A percentile compares a stretch with the other conserved stretches of the same genome.
These are phyloP conservation scores for Tragelaphus buxtoni DNA, from an alignment of 2,113 vertebrate genomes.

Conservation along the genomic window DNA sequence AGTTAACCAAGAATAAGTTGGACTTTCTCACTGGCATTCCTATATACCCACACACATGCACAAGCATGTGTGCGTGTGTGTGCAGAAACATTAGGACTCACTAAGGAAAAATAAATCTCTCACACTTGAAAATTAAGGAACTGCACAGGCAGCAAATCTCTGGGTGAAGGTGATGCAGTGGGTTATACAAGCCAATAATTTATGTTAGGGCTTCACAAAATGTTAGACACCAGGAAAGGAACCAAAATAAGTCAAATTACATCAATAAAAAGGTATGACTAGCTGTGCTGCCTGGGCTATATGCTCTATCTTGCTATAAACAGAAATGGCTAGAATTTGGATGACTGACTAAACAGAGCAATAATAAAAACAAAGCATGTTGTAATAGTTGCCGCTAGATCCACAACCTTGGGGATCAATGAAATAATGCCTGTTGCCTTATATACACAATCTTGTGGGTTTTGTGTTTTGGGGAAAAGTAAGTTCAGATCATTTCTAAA, in stretches of 20 bases:
- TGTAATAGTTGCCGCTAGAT: constrained; percentile 69
- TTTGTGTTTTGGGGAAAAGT: constrained; percentile 56
- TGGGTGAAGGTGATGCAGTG: constrained; percentile 29
- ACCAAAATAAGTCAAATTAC: constrained; percentile 69
- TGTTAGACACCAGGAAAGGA: constrained; percentile 68
- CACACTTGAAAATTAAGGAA: constrained; percentile 74
- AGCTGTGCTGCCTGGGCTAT: constrained; percentile 70
- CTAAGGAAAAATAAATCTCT: constrained; percentile 66
- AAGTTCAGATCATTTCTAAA: constrained; percentile 62
- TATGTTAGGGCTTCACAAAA: constrained; percentile 68
- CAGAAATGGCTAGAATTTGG: constrained; percentile 66
- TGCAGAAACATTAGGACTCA: constrained; percentile 49
- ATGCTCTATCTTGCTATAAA: constrained; percentile 61
- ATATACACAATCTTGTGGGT: constrained; percentile 58
- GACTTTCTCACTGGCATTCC: constrained; percentile 3
- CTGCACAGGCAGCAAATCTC: constrained; percentile 62
- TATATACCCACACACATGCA: background rate
- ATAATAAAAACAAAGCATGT: constrained; percentile 72
- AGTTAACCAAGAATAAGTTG: background rate
- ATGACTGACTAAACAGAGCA: constrained; percentile 66
- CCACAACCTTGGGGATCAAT: constrained; percentile 60
- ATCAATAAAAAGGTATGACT: constrained; percentile 76
- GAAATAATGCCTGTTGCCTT: constrained; percentile 69
- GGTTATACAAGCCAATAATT: constrained; percentile 63
- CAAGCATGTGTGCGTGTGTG: background rate